Percentiles rank a stretch among this genome's conserved stretches.
Evolutionary conservation across 2,888 invertebrate species (phyloP).

Genomic region (Tachystola acroxantha): DNA sequence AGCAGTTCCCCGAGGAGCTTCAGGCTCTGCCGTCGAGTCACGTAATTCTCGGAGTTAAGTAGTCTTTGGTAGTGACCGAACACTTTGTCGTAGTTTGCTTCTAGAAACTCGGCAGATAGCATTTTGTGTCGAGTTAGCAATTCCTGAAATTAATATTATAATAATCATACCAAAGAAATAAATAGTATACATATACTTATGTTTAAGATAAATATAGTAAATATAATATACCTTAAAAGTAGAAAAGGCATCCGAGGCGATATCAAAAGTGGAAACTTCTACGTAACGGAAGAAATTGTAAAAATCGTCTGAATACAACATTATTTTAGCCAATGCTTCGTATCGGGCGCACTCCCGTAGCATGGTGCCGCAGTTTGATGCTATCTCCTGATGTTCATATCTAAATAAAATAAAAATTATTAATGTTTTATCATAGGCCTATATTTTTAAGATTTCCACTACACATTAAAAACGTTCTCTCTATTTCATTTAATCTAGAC

Average conservation of each 20-base stretch:
- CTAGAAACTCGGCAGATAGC: conserved; percentile 98
- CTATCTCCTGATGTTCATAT: conserved; percentile 99
- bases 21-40: conserved; percentile 98
- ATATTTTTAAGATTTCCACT: neutral
- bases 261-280: conserved; percentile 99
- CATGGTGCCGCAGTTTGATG: conserved; percentile 99
- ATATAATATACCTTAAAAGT: conserved; percentile 95
- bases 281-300: conserved; percentile 99
- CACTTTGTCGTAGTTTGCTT: conserved; percentile 99
- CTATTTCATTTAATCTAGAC: too few relatives aligned
- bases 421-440: neutral
- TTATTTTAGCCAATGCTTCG: conserved; percentile 98
- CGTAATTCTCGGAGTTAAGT: conserved; percentile 99
- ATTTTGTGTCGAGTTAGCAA: conserved; percentile 96
- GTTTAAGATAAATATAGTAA: neutral
- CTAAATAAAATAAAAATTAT: conserved; percentile 69
- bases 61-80: conserved; percentile 98
- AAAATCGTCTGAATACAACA: conserved; percentile 98
- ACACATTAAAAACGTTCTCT: neutral
- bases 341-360: conserved; percentile 98
- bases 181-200: neutral
- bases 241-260: conserved; percentile 99
- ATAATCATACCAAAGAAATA: neutral
- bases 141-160: conserved; percentile 81
- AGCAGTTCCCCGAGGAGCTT: conserved; percentile 98